These are phyloP conservation scores for Drosophila birchii DNA, from an alignment of 2,888 invertebrate genomes.

Conservation along the genomic window DNA sequence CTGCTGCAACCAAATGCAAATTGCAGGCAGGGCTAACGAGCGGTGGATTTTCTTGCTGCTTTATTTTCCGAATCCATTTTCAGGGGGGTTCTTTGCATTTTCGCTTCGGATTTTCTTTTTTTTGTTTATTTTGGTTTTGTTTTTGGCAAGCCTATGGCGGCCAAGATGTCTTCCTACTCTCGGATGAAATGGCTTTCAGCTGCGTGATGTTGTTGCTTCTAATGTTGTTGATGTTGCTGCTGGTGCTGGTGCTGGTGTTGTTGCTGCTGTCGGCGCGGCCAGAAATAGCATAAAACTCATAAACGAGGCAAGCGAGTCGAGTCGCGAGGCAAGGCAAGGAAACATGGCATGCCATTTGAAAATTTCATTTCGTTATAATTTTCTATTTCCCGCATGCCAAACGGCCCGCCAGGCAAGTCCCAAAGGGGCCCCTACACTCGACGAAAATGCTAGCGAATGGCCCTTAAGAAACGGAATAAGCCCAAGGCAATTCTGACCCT, in stretches of 20 bases:
- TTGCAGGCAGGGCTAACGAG: slow-evolving; percentile 71
- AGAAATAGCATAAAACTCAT: slow-evolving; percentile 80
- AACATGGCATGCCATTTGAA: slow-evolving; percentile 78
- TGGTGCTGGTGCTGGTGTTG: slow-evolving; percentile 35
- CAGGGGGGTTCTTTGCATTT: slow-evolving; percentile 1
- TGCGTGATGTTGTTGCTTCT: slow-evolving; percentile 46
- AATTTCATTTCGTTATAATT: slow-evolving; percentile 76
- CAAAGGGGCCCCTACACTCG: slow-evolving; percentile 55
- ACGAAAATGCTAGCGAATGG: slow-evolving; percentile 5
- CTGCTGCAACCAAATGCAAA: slow-evolving; percentile 62
- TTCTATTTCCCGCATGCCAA: slow-evolving; percentile 79
- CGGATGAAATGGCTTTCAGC: slow-evolving; percentile 71
- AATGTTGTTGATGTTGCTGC: slow-evolving; percentile 37
- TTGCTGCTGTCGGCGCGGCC: slow-evolving; percentile 68
- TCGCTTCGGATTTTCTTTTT: slow-evolving; percentile 3
- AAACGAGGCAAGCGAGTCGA: slow-evolving; percentile 61
- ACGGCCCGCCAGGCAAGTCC: slow-evolving; percentile 74
- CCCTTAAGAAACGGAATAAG: neutral
- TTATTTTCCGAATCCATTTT: slow-evolving; percentile 36
- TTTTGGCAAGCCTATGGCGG: slow-evolving; percentile 66
- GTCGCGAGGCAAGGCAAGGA: slow-evolving; percentile 51
- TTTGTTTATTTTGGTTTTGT: slow-evolving; percentile 7
- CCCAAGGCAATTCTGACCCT: slow-evolving; percentile 10
- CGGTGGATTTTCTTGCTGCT: slow-evolving; percentile 53
- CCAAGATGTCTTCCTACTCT: slow-evolving; percentile 65